Percentiles rank a stretch among this genome's conserved stretches.
Evolutionary conservation across 2,888 invertebrate genomes (phyloP).

Genomic region (Autographa pulchrina): DNA sequence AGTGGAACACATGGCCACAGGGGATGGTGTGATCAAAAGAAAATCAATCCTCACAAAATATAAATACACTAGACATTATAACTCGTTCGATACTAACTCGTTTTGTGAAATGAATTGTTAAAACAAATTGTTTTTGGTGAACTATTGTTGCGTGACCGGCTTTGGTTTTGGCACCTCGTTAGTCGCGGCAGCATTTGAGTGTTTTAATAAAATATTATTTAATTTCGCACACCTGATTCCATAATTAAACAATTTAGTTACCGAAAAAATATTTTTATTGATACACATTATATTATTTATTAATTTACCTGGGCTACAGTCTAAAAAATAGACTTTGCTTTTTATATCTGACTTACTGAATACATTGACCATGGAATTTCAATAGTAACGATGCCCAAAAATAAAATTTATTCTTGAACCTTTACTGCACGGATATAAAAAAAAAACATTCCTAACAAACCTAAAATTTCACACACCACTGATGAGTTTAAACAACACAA

Average conservation of each 20-base stretch:
- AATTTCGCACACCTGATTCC: background rate
- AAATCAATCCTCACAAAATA: background rate
- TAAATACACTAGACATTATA: background rate
- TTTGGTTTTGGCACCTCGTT: slow-evolving; percentile 41
- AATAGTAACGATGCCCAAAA: too few species aligned
- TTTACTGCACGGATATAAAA: too few species aligned
- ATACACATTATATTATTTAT: too few species aligned
- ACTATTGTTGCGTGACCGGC: slow-evolving; percentile 24
- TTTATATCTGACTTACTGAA: too few species aligned
- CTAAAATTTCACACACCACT: background rate
- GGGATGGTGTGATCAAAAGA: background rate
- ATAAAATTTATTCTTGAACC: too few species aligned
- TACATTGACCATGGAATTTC: too few species aligned
- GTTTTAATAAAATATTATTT: background rate
- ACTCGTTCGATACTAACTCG: slow-evolving; percentile 8
- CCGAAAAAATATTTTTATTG: too few species aligned
- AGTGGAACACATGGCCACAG: too few species aligned
- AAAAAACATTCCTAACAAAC: too few species aligned
- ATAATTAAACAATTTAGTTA: background rate
- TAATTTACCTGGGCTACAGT: too few species aligned
- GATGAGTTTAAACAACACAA: background rate
- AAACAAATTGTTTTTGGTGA: slow-evolving; percentile 35
- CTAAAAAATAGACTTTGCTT: too few species aligned
- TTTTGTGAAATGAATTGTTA: slow-evolving; percentile 43
- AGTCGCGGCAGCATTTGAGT: slow-evolving; percentile 13